These are phyloP conservation scores for Lanistes nyassanus DNA, from an alignment of 1,140 invertebrate species.

Conservation along the genomic window DNA sequence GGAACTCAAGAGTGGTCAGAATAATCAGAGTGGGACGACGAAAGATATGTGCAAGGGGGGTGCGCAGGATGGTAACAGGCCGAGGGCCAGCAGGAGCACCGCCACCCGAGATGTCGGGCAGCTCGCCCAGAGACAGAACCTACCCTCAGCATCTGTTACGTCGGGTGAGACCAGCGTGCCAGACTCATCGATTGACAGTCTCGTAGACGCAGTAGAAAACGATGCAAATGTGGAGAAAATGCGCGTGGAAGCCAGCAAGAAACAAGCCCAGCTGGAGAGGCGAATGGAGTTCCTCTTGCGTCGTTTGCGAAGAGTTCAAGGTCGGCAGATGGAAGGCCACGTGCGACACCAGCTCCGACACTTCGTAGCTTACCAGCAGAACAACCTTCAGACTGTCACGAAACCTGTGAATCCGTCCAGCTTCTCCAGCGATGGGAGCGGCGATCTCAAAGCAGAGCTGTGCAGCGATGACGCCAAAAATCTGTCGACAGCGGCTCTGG, in stretches of 20 bases:
- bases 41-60: too few relatives aligned
- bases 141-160: too few relatives aligned
- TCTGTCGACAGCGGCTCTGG: slow-evolving; percentile 70
- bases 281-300: slow-evolving; percentile 78
- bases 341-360: slow-evolving; percentile 79
- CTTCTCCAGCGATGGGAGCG: slow-evolving; percentile 4
- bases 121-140: too few relatives aligned
- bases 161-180: too few relatives aligned
- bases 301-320: slow-evolving; percentile 80
- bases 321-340: slow-evolving; percentile 78
- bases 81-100: too few relatives aligned
- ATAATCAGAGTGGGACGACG: too few relatives aligned
- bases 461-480: slow-evolving; percentile 67
- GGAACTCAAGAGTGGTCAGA: too few relatives aligned
- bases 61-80: too few relatives aligned
- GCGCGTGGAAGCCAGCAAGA: slow-evolving; percentile 69
- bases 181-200: too few relatives aligned
- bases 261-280: slow-evolving; percentile 76
- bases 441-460: slow-evolving; percentile 62
- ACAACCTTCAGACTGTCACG: slow-evolving; percentile 61
- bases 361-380: slow-evolving; percentile 78
- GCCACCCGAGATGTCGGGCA: too few relatives aligned
- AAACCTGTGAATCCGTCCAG: slow-evolving; percentile 36
- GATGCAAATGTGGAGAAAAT: slow-evolving; percentile 27
- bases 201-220: too few relatives aligned